These are phyloP conservation scores for Xylota segnis DNA, from an alignment of 2,888 invertebrate genomes.

Conservation along the genomic window DNA sequence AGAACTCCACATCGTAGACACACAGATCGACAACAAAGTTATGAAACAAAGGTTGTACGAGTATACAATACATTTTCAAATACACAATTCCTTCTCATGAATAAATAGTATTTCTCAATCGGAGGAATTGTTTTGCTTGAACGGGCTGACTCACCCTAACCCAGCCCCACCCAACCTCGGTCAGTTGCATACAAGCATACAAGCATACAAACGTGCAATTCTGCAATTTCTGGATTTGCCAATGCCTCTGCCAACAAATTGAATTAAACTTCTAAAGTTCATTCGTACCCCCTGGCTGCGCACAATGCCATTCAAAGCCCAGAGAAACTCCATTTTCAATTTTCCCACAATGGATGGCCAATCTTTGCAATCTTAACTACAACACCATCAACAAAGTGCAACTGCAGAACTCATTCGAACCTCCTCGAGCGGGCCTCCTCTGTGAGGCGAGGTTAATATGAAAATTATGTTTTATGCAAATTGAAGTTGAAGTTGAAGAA, in stretches of 20 bases:
- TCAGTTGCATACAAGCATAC: not conserved
- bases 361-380: slow-evolving; percentile 68
- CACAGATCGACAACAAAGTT: no score
- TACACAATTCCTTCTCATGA: no score
- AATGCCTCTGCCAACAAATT: slow-evolving; percentile 24
- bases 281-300: slow-evolving; percentile 34
- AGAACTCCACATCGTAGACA: no score
- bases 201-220: slow-evolving; percentile 16
- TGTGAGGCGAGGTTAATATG: slow-evolving; percentile 77
- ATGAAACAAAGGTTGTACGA: no score
- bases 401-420: slow-evolving; percentile 57
- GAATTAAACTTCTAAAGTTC: slow-evolving; percentile 53
- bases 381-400: slow-evolving; percentile 61
- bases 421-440: slow-evolving; percentile 3
- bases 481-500: slow-evolving; percentile 74
- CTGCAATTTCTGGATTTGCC: no score
- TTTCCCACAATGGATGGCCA: slow-evolving; percentile 67
- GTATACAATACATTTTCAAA: no score
- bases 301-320: slow-evolving; percentile 39
- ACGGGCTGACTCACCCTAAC: slow-evolving; percentile 13
- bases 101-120: no score
- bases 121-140: not conserved
- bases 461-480: slow-evolving; percentile 81
- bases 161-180: slow-evolving; percentile 18
- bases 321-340: slow-evolving; percentile 55